Conservation (phyloP, 2,797 vertebrate genomes). For the Sebastiscus albofasciatus region DNA sequence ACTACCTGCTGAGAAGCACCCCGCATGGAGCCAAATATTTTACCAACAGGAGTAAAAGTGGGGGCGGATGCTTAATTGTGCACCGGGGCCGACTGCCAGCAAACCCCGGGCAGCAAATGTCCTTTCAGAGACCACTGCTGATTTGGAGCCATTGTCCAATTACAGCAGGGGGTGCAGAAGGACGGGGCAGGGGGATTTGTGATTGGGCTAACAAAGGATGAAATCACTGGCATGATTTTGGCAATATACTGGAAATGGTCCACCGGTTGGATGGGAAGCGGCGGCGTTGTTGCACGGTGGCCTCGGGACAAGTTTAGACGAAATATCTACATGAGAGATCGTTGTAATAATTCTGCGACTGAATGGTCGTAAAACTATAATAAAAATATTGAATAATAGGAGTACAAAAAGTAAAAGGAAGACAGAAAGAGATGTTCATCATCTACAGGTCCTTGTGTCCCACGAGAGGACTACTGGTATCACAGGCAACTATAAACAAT, state of each 20-base stretch:
- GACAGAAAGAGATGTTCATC: not conserved
- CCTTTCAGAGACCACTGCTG: conserved; percentile 66
- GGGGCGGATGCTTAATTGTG: conserved; percentile 71
- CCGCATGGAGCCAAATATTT: conserved; percentile 71
- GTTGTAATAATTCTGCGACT: not conserved
- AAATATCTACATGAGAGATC: not conserved
- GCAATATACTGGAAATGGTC: conserved; percentile 54
- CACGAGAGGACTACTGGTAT: not conserved
- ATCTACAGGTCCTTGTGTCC: not conserved
- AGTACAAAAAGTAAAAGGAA: not conserved
- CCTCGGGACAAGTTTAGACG: not conserved
- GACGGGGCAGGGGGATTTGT: conserved; percentile 30
- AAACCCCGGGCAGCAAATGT: conserved; percentile 60
- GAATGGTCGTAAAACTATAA: not conserved
- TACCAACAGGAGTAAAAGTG: conserved; percentile 62
- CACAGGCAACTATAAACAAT: conserved; percentile 25
- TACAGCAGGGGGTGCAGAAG: conserved; percentile 54
- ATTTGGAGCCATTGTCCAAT: conserved; percentile 73
- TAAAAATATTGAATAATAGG: not conserved
- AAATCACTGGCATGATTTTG: conserved; percentile 72
- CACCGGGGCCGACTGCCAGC: conserved; percentile 52
- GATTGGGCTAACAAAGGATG: conserved; percentile 68
- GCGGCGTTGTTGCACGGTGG: not conserved
- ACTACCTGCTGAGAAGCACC: conserved; percentile 62
- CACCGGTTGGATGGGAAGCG: conserved; percentile 22